Percentiles rank a stretch among this genome's conserved stretches.
Conservation (phyloP, 1,140 invertebrate species). For the Goniozus legneri region DNA sequence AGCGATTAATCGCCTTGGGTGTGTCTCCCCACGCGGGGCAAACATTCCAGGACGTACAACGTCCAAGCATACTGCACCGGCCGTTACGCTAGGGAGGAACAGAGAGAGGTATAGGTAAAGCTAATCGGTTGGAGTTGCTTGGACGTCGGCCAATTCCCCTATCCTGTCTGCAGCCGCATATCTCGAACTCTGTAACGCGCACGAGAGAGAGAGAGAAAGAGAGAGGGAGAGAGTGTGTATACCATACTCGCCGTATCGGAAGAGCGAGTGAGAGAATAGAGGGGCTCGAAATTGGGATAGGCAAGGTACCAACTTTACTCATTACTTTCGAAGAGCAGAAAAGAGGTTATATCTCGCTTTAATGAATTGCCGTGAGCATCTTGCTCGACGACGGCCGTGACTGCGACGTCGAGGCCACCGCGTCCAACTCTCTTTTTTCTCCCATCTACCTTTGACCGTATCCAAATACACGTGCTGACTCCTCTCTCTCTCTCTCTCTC, state of each 20-base stretch:
- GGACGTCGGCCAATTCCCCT: conserved; percentile 41
- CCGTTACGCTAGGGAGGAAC: conserved; percentile 18
- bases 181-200: conserved; percentile 10
- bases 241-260: neutral
- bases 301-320: conserved; percentile 36
- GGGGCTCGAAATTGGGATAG: conserved; percentile 6
- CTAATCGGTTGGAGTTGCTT: conserved; percentile 47
- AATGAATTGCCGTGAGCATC: conserved; percentile 23
- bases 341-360: conserved; percentile 16
- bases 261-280: too few relatives aligned
- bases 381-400: conserved; percentile 4
- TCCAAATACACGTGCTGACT: too few relatives aligned
- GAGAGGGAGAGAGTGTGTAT: conserved; percentile 1
- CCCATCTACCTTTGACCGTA: too few relatives aligned
- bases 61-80: conserved; percentile 32
- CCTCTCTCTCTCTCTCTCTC: too few relatives aligned
- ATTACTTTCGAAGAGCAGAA: conserved; percentile 36
- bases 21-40: too few relatives aligned
- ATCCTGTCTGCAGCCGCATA: conserved; percentile 33
- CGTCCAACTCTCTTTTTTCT: too few relatives aligned
- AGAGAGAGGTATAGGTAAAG: conserved; percentile 20
- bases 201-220: conserved; percentile 4
- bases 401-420: neutral
- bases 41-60: conserved; percentile 32
- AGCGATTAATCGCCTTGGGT: conserved; percentile 32